Base-by-base conservation (phyloP, 30 jellyfish, hydroid and myxozoan genomes). In the Sanderia malayensis region DNA sequence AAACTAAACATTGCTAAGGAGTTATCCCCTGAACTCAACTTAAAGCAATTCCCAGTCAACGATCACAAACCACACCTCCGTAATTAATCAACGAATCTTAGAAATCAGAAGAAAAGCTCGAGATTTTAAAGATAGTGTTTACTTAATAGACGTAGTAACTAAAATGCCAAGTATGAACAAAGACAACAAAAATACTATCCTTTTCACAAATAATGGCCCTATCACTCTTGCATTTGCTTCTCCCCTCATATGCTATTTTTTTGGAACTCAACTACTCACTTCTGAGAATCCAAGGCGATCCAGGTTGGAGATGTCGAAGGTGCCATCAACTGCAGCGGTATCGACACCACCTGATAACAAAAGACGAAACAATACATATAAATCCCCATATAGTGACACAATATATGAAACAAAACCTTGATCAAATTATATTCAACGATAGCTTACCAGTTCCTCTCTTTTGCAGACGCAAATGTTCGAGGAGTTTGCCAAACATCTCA, bases 251-350 rank as follows among this genome's bases (percentile, higher is more conserved):
- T n/a, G n/a, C n/a, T n/a, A n/a, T 37, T 37, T 37, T 37, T 37
- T 37, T 37, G 52, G 13, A 37, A 4, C 8, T 6, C 15, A 6
- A 8, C 55, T 8, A 41, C 64, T 49, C 18, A 49, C 64, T 83
- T 77, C 31, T 15, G 64, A 49, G 64, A 49, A 49, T 49, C 64
- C 64, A 18, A 49, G 23, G 18, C 64, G 64, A 60, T 79, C 92
- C 7, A 69, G 69, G 49, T 79, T 79, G 1, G 92, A 79, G 31
- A 79, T 79, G 53, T 79, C 92, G 44, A 79, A 79, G 2, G 86
- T 65, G 2, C 92, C 92, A 21, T 64, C 92, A 28, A 46, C 66
- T 19, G 85, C 64, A 3, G 76, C 76, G 18, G 86, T 66, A 37
- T 79, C 92, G 0, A 79, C 92, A 1, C 92, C 92, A 49, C 92